These are phyloP conservation scores for Aethes cnicana DNA, from an alignment of 2,888 invertebrate species.

Conservation along the genomic window DNA sequence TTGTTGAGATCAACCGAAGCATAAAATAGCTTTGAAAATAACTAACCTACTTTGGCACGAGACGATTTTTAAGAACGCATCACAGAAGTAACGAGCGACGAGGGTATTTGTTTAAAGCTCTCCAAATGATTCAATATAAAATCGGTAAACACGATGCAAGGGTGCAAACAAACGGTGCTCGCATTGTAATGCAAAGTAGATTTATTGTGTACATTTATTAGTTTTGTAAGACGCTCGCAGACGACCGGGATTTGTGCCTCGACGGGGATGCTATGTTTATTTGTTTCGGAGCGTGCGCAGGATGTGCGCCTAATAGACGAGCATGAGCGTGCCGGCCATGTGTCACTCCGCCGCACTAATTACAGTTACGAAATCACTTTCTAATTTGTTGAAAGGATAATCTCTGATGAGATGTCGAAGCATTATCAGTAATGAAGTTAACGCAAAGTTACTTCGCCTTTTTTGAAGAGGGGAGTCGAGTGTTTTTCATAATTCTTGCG, in stretches of 20 bases:
- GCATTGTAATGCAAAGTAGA: conserved; percentile 67
- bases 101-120: conserved; percentile 21
- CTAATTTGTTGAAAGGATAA: conserved; percentile 54
- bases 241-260: conserved; percentile 63
- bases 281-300: conserved; percentile 66
- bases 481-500: conserved; percentile 52
- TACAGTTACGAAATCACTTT: conserved; percentile 29
- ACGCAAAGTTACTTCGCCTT: conserved; percentile 29
- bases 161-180: conserved; percentile 45
- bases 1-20: conserved; percentile 46
- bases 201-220: conserved; percentile 76
- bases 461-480: conserved; percentile 33
- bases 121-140: conserved; percentile 28
- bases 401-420: conserved; percentile 35
- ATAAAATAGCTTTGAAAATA: conserved; percentile 43
- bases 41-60: conserved; percentile 15
- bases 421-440: conserved; percentile 29
- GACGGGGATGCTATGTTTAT: conserved; percentile 68
- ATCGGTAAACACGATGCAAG: conserved; percentile 38
- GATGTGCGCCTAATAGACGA: conserved; percentile 65
- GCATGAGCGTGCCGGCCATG: conserved; percentile 60
- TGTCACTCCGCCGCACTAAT: conserved; percentile 53
- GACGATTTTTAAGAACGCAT: conserved; percentile 25
- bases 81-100: neutral
- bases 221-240: conserved; percentile 67